Conservation (phyloP, 2,113 vertebrate genomes). For the Ctenomys sociabilis region DNA sequence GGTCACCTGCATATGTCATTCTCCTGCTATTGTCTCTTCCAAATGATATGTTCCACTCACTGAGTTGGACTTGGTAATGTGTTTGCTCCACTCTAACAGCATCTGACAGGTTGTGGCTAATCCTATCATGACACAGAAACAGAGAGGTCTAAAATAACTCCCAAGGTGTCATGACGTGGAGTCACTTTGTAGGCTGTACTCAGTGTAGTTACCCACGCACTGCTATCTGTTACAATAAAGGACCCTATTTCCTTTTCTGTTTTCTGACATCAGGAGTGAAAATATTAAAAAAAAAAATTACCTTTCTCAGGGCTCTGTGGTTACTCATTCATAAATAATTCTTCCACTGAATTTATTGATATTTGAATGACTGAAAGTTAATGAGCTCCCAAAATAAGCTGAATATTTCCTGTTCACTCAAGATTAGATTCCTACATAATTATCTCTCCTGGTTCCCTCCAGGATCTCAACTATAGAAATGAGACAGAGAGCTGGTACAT, state of each 20-base stretch:
- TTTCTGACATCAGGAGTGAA: background rate
- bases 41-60: background rate
- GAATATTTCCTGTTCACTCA: background rate
- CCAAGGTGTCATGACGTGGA: background rate
- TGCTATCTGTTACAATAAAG: background rate
- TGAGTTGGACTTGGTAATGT: background rate
- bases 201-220: background rate
- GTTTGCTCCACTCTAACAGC: background rate
- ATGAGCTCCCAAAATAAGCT: background rate
- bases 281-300: background rate
- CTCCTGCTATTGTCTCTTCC: slow-evolving; percentile 2
- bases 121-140: background rate
- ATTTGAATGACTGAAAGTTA: background rate
- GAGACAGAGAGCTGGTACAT: background rate
- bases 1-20: background rate
- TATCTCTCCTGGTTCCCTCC: background rate
- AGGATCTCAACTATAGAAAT: background rate
- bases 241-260: background rate
- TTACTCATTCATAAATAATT: background rate
- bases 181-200: background rate
- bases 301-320: background rate
- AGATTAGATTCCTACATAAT: background rate
- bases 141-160: background rate
- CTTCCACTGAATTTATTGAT: background rate
- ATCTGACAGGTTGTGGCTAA: background rate